Evolutionary conservation across 2,113 vertebrate species (phyloP).

Genomic region (Brienomyrus longianalis): DNA sequence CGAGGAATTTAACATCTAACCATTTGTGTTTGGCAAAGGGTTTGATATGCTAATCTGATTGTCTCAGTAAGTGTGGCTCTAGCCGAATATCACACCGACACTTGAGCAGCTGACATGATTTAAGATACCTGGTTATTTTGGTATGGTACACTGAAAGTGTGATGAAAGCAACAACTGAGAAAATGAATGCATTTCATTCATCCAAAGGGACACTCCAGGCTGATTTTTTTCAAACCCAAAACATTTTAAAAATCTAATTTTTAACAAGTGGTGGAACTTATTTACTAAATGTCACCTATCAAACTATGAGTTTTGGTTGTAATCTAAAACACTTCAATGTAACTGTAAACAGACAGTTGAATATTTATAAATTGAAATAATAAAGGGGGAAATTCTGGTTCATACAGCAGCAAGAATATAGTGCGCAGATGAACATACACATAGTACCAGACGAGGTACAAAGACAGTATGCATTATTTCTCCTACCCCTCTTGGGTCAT

Average conservation of each 20-base stretch:
- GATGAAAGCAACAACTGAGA: slow-evolving; percentile 8
- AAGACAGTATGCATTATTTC: neutral
- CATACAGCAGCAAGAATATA: neutral
- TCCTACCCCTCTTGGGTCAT: neutral
- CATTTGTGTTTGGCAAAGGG: neutral
- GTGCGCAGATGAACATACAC: neutral
- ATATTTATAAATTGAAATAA: neutral
- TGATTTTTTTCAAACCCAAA: neutral
- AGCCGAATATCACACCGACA: neutral
- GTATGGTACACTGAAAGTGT: neutral
- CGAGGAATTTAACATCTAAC: slow-evolving; percentile 7
- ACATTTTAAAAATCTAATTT: neutral
- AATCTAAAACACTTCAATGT: neutral
- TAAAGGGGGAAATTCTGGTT: neutral
- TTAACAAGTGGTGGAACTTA: neutral
- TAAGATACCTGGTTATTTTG: slow-evolving; percentile 10
- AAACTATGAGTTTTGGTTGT: neutral
- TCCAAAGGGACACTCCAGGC: neutral
- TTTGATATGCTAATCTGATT: slow-evolving; percentile 11
- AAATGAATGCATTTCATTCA: neutral
- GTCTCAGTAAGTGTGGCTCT: neutral
- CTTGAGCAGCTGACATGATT: neutral
- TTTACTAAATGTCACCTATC: neutral
- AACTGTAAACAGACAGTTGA: neutral
- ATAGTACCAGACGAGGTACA: neutral